Evolutionary conservation across 92 coral and sea anemone genomes (phyloP).

Genomic region (Epizoanthus stellaris): DNA sequence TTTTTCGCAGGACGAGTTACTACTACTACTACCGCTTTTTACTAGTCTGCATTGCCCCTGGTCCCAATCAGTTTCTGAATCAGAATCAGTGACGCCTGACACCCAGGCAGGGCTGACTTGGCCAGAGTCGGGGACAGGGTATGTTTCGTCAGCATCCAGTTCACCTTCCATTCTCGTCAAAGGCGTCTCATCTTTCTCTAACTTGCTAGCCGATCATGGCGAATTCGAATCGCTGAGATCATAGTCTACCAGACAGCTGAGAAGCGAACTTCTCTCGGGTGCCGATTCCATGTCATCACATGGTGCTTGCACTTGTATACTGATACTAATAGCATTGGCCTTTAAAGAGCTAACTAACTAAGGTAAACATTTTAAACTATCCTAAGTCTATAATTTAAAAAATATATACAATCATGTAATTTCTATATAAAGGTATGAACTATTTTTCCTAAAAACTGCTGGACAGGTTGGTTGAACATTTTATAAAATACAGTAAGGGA

Average conservation of each 20-base stretch:
- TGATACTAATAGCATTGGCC: no score
- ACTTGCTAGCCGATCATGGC: not conserved
- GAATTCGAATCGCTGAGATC: conserved; percentile 8
- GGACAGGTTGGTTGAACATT: no score
- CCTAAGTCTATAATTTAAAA: no score
- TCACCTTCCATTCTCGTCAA: not conserved
- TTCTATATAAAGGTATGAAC: no score
- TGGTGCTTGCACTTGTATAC: conserved; percentile 8
- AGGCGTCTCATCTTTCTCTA: not conserved
- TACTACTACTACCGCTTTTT: not conserved
- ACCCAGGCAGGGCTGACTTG: conserved; percentile 3
- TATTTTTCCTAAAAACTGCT: no score
- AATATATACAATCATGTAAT: no score
- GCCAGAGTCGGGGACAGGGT: not conserved
- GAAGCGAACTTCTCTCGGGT: conserved; percentile 10
- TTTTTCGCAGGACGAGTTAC: not conserved
- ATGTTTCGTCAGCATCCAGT: not conserved
- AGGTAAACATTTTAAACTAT: no score
- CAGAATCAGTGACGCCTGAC: not conserved
- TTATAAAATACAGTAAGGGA: no score
- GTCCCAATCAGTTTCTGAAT: not conserved
- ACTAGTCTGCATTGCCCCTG: not conserved
- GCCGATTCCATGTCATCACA: not conserved
- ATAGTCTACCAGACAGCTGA: not conserved
- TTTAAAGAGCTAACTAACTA: conserved; percentile 8